Conservation (phyloP, 2,888 invertebrate species). For the Lochmaea crataegi region DNA sequence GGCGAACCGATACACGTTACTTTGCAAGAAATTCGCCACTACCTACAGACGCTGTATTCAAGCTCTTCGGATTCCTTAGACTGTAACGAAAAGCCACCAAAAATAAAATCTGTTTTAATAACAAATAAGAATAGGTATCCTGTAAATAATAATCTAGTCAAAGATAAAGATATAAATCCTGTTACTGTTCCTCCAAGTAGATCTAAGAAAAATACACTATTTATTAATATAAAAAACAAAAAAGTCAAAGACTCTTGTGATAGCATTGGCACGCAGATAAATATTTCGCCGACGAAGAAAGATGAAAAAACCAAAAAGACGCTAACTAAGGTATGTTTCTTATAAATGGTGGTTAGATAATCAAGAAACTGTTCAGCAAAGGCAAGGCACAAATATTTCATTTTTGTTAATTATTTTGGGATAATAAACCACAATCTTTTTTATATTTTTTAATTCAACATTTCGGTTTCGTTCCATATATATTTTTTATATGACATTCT, state of each 20-base stretch:
- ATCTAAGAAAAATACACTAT: slow-evolving; percentile 68
- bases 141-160: slow-evolving; percentile 46
- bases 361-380: background rate
- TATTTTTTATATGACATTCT: no score
- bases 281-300: slow-evolving; percentile 55
- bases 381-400: no score
- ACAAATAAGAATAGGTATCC: slow-evolving; percentile 56
- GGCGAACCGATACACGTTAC: slow-evolving; percentile 87
- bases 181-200: slow-evolving; percentile 50
- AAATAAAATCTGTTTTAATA: slow-evolving; percentile 54
- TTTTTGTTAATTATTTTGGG: no score
- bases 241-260: slow-evolving; percentile 67
- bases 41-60: slow-evolving; percentile 84
- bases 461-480: no score
- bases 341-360: background rate
- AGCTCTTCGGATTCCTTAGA: slow-evolving; percentile 78
- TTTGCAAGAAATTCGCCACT: slow-evolving; percentile 84
- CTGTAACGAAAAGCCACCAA: slow-evolving; percentile 63
- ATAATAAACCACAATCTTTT: no score
- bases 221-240: slow-evolving; percentile 73
- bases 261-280: slow-evolving; percentile 66
- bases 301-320: slow-evolving; percentile 73
- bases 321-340: slow-evolving; percentile 64
- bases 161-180: slow-evolving; percentile 61
- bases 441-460: no score